phyloP scores from a whole-genome alignment of 2,888 invertebrate species.

The Caenorhabditis sp. region DNA sequence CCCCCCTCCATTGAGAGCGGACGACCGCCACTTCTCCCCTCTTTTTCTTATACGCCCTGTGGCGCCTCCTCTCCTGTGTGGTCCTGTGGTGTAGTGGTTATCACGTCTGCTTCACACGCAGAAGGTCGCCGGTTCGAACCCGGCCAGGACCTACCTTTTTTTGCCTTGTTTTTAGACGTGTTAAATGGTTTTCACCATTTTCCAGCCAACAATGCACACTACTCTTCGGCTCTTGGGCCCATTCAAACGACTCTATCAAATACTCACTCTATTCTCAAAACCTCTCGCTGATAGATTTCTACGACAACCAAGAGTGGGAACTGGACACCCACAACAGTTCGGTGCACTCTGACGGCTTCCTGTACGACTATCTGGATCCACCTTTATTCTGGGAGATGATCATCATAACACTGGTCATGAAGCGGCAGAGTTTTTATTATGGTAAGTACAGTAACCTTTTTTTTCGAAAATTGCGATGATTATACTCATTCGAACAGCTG shows the following conservation, averaged over 20 bases:
- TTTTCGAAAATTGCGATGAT: too few species aligned
- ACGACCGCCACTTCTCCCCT: neutral
- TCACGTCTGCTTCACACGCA: slow-evolving; percentile 77
- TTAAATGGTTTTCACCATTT: slow-evolving; percentile 10
- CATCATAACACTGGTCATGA: slow-evolving; percentile 80
- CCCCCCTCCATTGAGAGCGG: neutral
- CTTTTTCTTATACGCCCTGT: neutral
- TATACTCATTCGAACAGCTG: too few species aligned
- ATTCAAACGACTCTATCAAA: slow-evolving; percentile 83
- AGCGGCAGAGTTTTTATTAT: slow-evolving; percentile 83
- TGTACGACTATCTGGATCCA: slow-evolving; percentile 82
- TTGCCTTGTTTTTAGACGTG: too few species aligned
- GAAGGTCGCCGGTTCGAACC: slow-evolving; percentile 76
- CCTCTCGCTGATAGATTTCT: slow-evolving; percentile 82
- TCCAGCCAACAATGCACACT: slow-evolving; percentile 80
- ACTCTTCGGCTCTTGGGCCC: slow-evolving; percentile 83
- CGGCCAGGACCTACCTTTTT: slow-evolving; percentile 70
- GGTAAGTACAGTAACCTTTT: too few species aligned
- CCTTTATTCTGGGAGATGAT: slow-evolving; percentile 83
- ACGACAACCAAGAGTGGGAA: slow-evolving; percentile 83
- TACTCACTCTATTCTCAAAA: slow-evolving; percentile 80
- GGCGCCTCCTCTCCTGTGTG: neutral
- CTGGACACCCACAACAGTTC: slow-evolving; percentile 78
- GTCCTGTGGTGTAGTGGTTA: slow-evolving; percentile 75
- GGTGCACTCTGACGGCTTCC: slow-evolving; percentile 80